Evolutionary conservation across 1,140 invertebrate genomes (phyloP), one percentile per base, ranked within the genome.

Genomic region (Drosophila mojavensis): DNA sequence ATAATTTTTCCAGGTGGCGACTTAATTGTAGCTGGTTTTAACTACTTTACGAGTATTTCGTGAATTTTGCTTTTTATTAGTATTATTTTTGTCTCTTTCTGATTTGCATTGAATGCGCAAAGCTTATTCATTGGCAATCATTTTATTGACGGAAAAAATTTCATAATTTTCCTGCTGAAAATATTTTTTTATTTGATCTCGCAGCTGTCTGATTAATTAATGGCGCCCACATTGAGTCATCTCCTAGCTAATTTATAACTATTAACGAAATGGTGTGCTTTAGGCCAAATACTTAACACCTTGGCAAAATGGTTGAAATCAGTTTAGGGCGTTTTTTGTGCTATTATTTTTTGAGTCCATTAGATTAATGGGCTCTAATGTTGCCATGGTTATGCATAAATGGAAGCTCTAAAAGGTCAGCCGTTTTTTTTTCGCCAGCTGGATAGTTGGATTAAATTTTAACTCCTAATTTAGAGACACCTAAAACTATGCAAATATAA

Each of bases 81-180:
- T 6, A 17, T 15, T 17, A 17, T 26, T 43, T 45, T 59, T 59
- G 11, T 30, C 9, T 5, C n/a, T 53, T 63, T n/a, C 41, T 39
- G 36, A 59, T 68, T 68, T 68, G 50, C 86, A 88, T 86, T 67
- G 67, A 88, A 79, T 88, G 73, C 70, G 80, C 66, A 83, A 78
- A 75, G 62, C 77, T 70, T 72, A 78, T 88, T 75, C 73, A 78
- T 79, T 83, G 79, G 71, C 75, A 58, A 74, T 78, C 43, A 80
- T 66, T 56, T 66, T 69, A 41, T 20, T 56, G 45, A 41, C 39
- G 56, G 50, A 39, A 36, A 36, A 36, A 81, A 56, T 89, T 83
- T 83, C 79, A 71, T 62, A 58, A 83, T 64, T 79, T 78, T 65
- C 68, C 70, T 48, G 67, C 54, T 83, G 51, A 24, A 24, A 24